Percentiles rank a stretch among this genome's conserved stretches.
Evolutionary conservation across 92 coral and sea anemone genomes (phyloP).

Genomic region (Metridium senile): DNA sequence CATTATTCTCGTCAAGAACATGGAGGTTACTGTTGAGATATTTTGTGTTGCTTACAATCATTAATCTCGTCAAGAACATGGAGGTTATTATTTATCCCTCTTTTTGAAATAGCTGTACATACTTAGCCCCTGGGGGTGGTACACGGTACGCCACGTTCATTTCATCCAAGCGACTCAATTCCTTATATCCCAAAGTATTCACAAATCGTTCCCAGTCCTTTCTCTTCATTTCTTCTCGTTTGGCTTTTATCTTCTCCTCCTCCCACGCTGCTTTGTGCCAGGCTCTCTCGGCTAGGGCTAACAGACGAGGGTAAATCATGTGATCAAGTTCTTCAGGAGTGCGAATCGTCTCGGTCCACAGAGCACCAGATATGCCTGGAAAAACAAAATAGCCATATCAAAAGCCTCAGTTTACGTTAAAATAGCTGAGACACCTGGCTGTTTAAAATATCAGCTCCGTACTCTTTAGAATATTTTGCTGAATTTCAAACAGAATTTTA

Average conservation of each 20-base stretch:
- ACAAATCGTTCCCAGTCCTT: constrained; percentile 57
- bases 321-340: constrained; percentile 61
- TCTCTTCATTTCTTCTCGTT: constrained; percentile 23
- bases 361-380: constrained; percentile 59
- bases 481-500: no score
- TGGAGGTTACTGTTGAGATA: no score
- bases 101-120: no score
- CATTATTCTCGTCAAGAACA: no score
- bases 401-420: no score
- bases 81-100: no score
- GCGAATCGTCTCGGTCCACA: constrained; percentile 75
- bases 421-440: no score
- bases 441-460: no score
- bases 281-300: constrained; percentile 72
- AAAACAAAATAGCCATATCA: background rate
- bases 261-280: constrained; percentile 76
- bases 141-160: constrained; percentile 58
- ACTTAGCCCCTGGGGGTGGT: constrained; percentile 68
- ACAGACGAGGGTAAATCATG: constrained; percentile 61
- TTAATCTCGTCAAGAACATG: no score
- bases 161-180: constrained; percentile 57
- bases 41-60: no score
- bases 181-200: constrained; percentile 61
- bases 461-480: no score
- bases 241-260: constrained; percentile 16